These are phyloP conservation scores for Strigamia crassipes DNA, from an alignment of 2,888 invertebrate genomes.

Conservation along the genomic window DNA sequence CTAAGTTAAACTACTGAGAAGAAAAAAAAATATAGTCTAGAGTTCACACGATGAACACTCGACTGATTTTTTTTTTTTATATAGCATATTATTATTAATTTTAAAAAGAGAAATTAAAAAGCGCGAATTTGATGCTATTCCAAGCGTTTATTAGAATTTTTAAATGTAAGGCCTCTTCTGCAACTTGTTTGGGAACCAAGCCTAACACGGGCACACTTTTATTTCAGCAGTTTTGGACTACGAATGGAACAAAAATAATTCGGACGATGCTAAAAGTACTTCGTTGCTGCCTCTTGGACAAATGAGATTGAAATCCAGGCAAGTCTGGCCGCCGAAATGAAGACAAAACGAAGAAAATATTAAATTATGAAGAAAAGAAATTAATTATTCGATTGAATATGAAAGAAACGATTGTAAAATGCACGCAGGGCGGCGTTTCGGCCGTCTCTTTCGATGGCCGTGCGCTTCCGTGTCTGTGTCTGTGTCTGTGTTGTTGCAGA, in stretches of 20 bases:
- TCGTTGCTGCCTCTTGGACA: background rate
- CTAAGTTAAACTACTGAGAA: background rate
- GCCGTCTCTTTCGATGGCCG: background rate
- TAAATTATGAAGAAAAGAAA: too few relatives aligned
- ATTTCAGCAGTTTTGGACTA: slow-evolving; percentile 41
- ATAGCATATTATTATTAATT: too few relatives aligned
- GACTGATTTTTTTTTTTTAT: background rate
- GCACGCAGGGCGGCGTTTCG: background rate
- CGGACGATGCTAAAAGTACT: slow-evolving; percentile 5
- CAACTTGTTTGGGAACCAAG: slow-evolving; percentile 36
- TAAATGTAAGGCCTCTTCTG: slow-evolving; percentile 15
- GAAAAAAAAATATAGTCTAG: background rate
- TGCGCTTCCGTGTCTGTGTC: background rate
- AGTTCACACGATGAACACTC: background rate
- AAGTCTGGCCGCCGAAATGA: background rate
- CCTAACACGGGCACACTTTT: slow-evolving; percentile 45
- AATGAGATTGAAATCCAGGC: background rate
- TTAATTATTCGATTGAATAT: background rate
- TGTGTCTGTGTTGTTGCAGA: background rate
- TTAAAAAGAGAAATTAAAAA: too few relatives aligned
- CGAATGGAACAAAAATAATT: slow-evolving; percentile 4
- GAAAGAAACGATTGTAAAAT: background rate
- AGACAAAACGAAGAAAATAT: background rate
- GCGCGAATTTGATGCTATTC: slow-evolving; percentile 19
- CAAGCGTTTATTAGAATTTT: background rate